These are phyloP conservation scores for Drosophila ohnishii DNA, from an alignment of 1,140 invertebrate genomes.

Conservation along the genomic window DNA sequence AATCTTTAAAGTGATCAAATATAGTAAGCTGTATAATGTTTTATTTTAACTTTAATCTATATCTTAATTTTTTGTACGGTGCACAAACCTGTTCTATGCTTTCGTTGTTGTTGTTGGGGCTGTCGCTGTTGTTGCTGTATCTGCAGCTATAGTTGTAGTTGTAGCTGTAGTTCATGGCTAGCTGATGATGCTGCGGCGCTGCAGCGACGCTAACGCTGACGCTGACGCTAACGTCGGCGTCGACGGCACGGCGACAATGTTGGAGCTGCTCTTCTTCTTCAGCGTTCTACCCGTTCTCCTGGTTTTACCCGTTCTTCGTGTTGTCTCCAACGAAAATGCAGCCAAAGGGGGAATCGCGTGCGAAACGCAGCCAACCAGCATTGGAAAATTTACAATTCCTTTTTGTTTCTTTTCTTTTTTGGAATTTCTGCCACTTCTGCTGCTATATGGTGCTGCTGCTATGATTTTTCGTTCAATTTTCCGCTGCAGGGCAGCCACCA, in stretches of 20 bases:
- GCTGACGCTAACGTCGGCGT: constrained; percentile 21
- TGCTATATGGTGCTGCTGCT: constrained; percentile 27
- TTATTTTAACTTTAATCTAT: background rate
- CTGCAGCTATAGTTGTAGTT: constrained; percentile 36
- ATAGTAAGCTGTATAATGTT: background rate
- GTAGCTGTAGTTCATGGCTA: constrained; percentile 67
- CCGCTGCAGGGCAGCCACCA: constrained; percentile 66
- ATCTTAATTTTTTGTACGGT: background rate
- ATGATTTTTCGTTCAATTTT: constrained; percentile 65
- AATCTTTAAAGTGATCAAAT: background rate
- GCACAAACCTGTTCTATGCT: constrained; percentile 78
- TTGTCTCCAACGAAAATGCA: constrained; percentile 38
- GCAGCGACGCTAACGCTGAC: constrained; percentile 44
- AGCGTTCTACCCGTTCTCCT: constrained; percentile 46
- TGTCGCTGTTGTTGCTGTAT: constrained; percentile 18
- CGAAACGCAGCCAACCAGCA: constrained; percentile 66
- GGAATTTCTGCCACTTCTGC: constrained; percentile 14
- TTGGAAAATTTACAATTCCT: constrained; percentile 62
- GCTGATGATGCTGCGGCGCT: constrained; percentile 63
- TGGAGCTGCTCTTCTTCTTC: constrained; percentile 52
- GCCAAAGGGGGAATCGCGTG: constrained; percentile 63
- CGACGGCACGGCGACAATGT: constrained; percentile 70
- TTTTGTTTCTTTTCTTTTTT: constrained; percentile 12
- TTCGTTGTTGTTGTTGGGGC: constrained; percentile 47
- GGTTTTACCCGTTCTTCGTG: constrained; percentile 43